phyloP scores from a whole-genome alignment of 2,113 vertebrate species.

The Procavia capensis region DNA sequence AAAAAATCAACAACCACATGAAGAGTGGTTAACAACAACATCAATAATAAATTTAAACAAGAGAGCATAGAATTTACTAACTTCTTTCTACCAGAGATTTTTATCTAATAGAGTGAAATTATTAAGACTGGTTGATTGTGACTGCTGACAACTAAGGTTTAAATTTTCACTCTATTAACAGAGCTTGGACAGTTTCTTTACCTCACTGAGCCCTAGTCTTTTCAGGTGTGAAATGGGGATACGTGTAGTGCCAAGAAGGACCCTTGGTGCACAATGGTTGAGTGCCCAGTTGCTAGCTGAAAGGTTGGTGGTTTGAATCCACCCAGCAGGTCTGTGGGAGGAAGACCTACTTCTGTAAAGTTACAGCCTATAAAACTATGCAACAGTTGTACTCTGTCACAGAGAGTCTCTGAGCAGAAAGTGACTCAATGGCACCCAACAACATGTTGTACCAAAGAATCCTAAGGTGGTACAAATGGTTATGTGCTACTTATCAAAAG shows the following conservation, averaged over 20 bases:
- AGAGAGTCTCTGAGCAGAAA: no score
- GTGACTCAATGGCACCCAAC: no score
- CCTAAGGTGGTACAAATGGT: no score
- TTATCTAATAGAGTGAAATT: not conserved
- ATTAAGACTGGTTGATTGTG: not conserved
- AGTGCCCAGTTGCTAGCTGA: not conserved
- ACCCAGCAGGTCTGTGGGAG: not conserved
- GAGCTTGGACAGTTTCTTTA: not conserved
- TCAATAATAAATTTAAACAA: not conserved
- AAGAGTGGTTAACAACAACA: not conserved
- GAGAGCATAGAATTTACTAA: not conserved
- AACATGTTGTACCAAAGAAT: not conserved
- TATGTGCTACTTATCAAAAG: no score
- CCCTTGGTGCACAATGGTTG: not conserved
- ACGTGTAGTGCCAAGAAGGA: not conserved
- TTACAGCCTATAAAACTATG: not conserved
- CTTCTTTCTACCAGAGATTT: not conserved
- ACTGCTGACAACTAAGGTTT: not conserved
- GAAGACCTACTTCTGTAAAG: not conserved
- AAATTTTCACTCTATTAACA: not conserved
- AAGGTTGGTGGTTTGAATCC: not conserved
- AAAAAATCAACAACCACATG: not conserved
- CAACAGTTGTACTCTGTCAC: not conserved
- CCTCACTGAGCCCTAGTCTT: slow-evolving; percentile 22
- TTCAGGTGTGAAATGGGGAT: not conserved